Evolutionary conservation across 2,888 invertebrate species (phyloP), one percentile per base, ranked within the genome.

Genomic region (Agrotis puta): DNA sequence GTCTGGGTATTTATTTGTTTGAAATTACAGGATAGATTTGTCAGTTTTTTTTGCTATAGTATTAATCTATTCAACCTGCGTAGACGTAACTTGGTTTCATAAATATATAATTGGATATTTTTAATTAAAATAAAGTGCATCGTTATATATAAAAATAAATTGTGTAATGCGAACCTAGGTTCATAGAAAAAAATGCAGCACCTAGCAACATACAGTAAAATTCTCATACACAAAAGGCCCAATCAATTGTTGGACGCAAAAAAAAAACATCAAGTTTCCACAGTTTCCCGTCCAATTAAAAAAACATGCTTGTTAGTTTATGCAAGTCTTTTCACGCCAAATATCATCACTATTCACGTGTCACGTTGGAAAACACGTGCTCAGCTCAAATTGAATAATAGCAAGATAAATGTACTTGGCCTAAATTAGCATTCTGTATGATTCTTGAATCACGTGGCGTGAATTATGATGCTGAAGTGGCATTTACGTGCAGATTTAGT

Each of bases 371-470:
- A 57, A 22, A 56, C 82, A 79, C 82, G 63, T 27, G 70, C 20
- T 39, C 56, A 22, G 22, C 13, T 71, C 50, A 62, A 72, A 79
- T 79, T 79, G 82, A 82, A 79, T 82, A 79, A 82, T 71, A 78
- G 73, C 70, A 48, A 53, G 64, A 62, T 69, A 64, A 45, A 16
- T 62, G 57, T 65, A 51, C 81, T 81, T 70, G 77, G 62, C 81
- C 77, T 64, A 76, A 77, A 69, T 77, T 58, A 64, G 77, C 57
- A 76, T 54, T 70, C 64, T 6, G 48, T 48, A 39, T 47, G 77
- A 68, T 64, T 68, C 16, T 50, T 39, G 53, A 20, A 58, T 54
- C 77, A 81, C 77, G 77, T 58, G 81, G 27, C 27, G 18, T 3
- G 33, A 59, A 50, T 65, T 53, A 53, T 53, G 39, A 39, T n/a